Conservation (phyloP, 2,888 invertebrate species). For the Carterocephalus palaemon region DNA sequence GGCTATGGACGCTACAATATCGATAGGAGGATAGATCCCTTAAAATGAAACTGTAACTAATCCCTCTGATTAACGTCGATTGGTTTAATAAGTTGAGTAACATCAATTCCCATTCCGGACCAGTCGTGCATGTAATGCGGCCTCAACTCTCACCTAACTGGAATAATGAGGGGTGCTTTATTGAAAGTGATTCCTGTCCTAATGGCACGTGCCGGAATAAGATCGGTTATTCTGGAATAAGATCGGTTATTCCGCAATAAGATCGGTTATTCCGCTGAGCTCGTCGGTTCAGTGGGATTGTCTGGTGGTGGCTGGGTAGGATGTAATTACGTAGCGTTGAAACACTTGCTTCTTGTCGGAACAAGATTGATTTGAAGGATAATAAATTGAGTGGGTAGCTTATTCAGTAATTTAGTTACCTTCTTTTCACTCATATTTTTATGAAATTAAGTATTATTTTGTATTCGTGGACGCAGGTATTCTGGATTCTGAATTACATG, state of each 20-base stretch:
- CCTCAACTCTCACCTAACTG: slow-evolving; percentile 5
- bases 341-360: too few species aligned
- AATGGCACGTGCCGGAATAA: slow-evolving; percentile 10
- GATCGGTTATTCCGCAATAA: slow-evolving; percentile 3
- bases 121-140: slow-evolving; percentile 15
- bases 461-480: too few species aligned
- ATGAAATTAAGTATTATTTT: too few species aligned
- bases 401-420: too few species aligned
- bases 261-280: slow-evolving; percentile 2
- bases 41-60: background rate
- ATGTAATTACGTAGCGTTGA: background rate
- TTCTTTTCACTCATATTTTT: too few species aligned
- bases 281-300: background rate
- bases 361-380: too few species aligned
- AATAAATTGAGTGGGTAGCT: too few species aligned
- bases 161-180: slow-evolving; percentile 21
- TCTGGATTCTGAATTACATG: too few species aligned
- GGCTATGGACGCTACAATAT: too few species aligned
- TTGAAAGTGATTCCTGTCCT: slow-evolving; percentile 19
- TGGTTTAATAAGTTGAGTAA: slow-evolving; percentile 9
- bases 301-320: background rate
- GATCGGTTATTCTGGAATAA: slow-evolving; percentile 7
- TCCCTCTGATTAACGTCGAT: slow-evolving; percentile 7
- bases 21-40: too few species aligned
- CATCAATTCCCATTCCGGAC: slow-evolving; percentile 10